A percentile compares a stretch with the other conserved stretches of the same genome.
These are phyloP conservation scores for Porites rus DNA, from an alignment of 92 coral and sea anemone genomes.

Conservation along the genomic window DNA sequence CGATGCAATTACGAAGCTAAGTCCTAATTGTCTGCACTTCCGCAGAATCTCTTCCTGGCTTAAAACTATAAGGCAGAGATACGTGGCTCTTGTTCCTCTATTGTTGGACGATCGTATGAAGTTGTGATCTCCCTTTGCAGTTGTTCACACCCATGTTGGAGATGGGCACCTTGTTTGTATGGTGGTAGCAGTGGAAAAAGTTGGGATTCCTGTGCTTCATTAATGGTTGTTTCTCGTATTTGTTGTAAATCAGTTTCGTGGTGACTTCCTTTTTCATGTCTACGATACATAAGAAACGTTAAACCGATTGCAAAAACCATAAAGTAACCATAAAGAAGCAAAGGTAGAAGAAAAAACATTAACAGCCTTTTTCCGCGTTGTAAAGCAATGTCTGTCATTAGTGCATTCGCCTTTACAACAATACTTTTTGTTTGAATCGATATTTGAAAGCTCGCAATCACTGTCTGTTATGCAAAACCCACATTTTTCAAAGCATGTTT, in stretches of 20 bases:
- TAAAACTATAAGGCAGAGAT: not conserved
- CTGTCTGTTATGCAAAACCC: not conserved
- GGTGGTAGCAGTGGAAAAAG: not conserved
- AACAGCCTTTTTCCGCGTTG: not conserved
- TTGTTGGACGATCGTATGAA: not conserved
- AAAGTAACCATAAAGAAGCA: not conserved
- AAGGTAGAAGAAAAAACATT: not conserved
- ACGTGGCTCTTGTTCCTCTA: not conserved
- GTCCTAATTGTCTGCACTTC: not conserved
- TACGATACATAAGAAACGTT: too few species aligned
- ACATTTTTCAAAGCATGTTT: not conserved
- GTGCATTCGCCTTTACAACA: not conserved
- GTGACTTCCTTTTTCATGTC: not conserved
- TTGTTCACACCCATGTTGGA: not conserved
- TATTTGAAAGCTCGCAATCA: not conserved
- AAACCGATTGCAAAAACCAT: not conserved
- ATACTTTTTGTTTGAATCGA: not conserved
- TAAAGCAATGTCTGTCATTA: not conserved
- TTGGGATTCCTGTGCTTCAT: not conserved
- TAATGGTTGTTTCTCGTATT: not conserved
- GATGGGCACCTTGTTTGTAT: not conserved
- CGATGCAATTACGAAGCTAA: too few species aligned
- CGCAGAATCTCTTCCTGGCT: not conserved
- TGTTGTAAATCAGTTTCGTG: not conserved
- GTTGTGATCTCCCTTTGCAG: not conserved